Evolutionary conservation across 1,140 invertebrate species (phyloP).

Genomic region (Berghia stephanieae): DNA sequence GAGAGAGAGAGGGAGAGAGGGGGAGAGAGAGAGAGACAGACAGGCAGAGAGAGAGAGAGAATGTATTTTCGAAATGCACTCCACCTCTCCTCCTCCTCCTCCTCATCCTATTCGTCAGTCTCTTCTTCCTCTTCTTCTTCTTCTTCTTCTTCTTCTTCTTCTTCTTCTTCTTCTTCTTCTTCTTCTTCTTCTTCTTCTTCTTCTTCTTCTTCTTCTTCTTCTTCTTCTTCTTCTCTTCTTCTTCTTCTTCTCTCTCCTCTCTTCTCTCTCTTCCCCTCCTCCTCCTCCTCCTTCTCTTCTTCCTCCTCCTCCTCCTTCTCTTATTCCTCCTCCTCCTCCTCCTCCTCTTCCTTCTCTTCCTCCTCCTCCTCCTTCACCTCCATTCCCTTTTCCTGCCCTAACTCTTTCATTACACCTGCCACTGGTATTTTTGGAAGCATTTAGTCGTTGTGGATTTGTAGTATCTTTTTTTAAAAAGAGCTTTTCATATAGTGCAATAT

Average conservation of each 20-base stretch:
- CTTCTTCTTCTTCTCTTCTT: background rate
- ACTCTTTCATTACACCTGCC: conserved; percentile 19
- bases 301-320: background rate
- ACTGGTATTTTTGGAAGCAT: no score
- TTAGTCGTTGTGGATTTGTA: no score
- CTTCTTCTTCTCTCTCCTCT: background rate
- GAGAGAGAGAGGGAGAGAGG: no score
- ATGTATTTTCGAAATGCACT: no score
- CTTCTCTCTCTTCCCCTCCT: background rate
- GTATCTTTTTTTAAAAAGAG: no score
- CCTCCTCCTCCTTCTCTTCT: background rate
- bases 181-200: background rate
- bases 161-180: conserved; percentile 4
- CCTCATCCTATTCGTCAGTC: no score
- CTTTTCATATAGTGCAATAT: no score
- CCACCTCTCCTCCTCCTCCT: no score
- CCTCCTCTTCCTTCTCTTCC: background rate
- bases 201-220: background rate
- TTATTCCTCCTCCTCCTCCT: background rate
- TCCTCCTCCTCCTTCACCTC: background rate
- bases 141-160: background rate
- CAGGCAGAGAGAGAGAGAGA: no score
- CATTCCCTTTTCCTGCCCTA: conserved; percentile 1
- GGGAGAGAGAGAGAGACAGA: no score
- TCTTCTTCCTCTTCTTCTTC: background rate